Evolutionary conservation across 2,888 invertebrate species (phyloP).

Genomic region (Eupithecia tripunctaria): DNA sequence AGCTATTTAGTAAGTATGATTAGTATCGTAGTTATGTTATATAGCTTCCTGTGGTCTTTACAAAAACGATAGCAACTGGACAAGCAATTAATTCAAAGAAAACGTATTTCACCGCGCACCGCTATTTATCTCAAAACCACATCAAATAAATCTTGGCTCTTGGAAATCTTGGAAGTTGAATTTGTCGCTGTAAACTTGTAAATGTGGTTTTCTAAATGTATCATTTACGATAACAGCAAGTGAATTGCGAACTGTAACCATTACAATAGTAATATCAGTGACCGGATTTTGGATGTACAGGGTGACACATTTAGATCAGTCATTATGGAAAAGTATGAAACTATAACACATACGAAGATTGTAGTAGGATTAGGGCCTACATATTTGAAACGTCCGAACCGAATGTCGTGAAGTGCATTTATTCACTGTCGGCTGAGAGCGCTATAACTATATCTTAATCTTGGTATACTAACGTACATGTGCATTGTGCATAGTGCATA

Average conservation of each 20-base stretch:
- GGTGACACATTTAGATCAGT: too few species aligned
- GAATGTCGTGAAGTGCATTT: too few species aligned
- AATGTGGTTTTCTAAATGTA: slow-evolving; percentile 10
- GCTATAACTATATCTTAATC: too few species aligned
- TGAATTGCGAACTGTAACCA: neutral
- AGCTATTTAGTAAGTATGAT: slow-evolving; percentile 19
- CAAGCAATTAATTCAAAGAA: slow-evolving; percentile 30
- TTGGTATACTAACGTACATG: too few species aligned
- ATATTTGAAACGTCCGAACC: too few species aligned
- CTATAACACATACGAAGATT: too few species aligned
- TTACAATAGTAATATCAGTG: neutral
- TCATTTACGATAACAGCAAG: slow-evolving; percentile 2
- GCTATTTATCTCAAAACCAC: slow-evolving; percentile 23
- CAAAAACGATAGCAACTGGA: slow-evolving; percentile 24
- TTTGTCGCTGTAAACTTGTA: slow-evolving; percentile 12
- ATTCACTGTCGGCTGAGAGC: too few species aligned
- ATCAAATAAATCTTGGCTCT: slow-evolving; percentile 24
- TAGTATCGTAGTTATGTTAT: slow-evolving; percentile 27
- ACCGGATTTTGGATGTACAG: neutral
- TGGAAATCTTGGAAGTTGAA: slow-evolving; percentile 10
- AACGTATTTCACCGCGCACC: slow-evolving; percentile 24
- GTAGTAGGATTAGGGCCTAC: too few species aligned
- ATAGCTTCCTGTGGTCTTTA: slow-evolving; percentile 28
- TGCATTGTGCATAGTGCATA: too few species aligned
- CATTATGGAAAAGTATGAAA: too few species aligned